Conservation (phyloP, 2,888 invertebrate species). For the Ceraclea dissimilis region DNA sequence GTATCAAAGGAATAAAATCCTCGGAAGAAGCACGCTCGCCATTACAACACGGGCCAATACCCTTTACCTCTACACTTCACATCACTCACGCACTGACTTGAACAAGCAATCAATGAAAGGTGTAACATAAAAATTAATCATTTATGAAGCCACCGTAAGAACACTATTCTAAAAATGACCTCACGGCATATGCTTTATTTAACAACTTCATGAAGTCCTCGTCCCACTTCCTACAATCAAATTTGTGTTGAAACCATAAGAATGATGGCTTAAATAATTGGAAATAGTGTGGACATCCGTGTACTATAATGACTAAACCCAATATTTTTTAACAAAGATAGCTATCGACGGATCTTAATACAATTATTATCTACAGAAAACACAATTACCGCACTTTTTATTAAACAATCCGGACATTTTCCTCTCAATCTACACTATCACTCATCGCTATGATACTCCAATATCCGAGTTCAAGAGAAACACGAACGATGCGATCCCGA, state of each 20-base stretch:
- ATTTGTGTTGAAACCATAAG: constrained; percentile 12
- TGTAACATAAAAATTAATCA: background rate
- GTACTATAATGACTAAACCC: background rate
- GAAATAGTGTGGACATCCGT: too few relatives aligned
- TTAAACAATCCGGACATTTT: constrained; percentile 3
- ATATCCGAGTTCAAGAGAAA: background rate
- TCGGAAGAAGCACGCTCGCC: constrained; percentile 21
- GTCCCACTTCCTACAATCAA: background rate
- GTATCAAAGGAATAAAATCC: background rate
- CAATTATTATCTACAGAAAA: constrained; percentile 5
- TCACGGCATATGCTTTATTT: background rate
- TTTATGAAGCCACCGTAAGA: background rate
- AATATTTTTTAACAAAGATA: too few relatives aligned
- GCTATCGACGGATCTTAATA: background rate
- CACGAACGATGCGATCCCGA: constrained; percentile 7
- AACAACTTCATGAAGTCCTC: background rate
- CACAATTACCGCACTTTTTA: constrained; percentile 8
- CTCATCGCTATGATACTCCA: background rate
- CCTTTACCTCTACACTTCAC: constrained; percentile 12
- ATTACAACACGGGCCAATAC: constrained; percentile 22
- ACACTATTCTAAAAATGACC: background rate
- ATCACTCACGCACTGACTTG: constrained; percentile 19
- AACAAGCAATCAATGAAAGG: constrained; percentile 21
- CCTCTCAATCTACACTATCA: constrained; percentile 5
- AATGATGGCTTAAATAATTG: constrained; percentile 10